A percentile compares a stretch with the other conserved stretches of the same genome.
These are phyloP conservation scores for Rhodinocichla rosea DNA, from an alignment of 2,113 vertebrate species.

Conservation along the genomic window DNA sequence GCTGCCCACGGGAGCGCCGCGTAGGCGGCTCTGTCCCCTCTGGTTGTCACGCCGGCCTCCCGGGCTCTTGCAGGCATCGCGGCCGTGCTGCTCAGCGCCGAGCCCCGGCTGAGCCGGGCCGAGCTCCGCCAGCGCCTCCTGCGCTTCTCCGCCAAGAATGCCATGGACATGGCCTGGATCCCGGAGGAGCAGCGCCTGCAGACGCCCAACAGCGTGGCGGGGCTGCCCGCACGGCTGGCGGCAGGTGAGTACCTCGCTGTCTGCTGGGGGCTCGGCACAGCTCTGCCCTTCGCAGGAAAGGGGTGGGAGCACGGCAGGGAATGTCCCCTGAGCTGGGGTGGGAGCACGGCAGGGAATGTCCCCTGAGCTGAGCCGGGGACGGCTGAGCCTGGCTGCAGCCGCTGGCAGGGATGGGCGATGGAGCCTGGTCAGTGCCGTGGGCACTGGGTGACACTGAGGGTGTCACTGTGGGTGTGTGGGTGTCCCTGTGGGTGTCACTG, in stretches of 20 bases:
- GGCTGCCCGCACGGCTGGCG: conserved; percentile 53
- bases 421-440: accelerated
- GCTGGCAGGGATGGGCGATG: neutral
- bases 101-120: conserved; percentile 61
- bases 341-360: accelerated
- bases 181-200: conserved; percentile 72
- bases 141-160: conserved; percentile 70
- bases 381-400: accelerated
- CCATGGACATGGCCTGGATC: conserved; percentile 72
- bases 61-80: conserved; percentile 70
- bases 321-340: neutral
- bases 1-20: accelerated
- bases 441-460: neutral
- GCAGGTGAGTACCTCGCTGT: conserved; percentile 1
- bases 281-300: accelerated
- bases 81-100: conserved; percentile 76
- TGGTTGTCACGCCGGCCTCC: neutral
- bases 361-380: accelerated
- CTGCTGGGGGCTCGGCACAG: neutral
- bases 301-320: accelerated
- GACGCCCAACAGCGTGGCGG: conserved; percentile 79
- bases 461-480: neutral
- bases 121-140: conserved; percentile 82
- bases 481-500: neutral
- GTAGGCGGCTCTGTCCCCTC: neutral